Evolutionary conservation across 2,888 invertebrate genomes (phyloP).

Genomic region (Schrankia costaestrigalis): DNA sequence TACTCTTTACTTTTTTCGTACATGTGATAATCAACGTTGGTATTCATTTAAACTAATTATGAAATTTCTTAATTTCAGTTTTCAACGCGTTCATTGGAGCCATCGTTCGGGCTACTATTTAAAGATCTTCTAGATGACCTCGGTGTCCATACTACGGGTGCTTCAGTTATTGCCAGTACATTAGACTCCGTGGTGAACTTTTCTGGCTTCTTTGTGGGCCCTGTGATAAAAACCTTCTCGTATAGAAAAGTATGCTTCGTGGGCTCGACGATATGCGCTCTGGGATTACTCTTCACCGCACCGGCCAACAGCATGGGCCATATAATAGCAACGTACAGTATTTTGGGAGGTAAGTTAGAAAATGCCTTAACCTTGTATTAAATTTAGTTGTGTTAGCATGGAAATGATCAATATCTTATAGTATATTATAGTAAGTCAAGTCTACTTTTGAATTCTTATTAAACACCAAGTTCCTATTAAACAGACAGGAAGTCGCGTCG

Average conservation of each 20-base stretch:
- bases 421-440: too few species aligned
- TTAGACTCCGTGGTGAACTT: conserved; percentile 89
- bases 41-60: background rate
- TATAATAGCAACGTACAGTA: conserved; percentile 86
- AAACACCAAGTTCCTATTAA: too few species aligned
- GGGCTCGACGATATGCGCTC: conserved; percentile 83
- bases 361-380: background rate
- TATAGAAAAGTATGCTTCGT: conserved; percentile 86
- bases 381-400: background rate
- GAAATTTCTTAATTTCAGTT: conserved; percentile 80
- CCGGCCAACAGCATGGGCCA: conserved; percentile 86
- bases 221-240: conserved; percentile 87
- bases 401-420: too few species aligned
- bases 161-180: conserved; percentile 87
- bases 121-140: conserved; percentile 85
- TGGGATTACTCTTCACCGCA: conserved; percentile 84
- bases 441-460: too few species aligned
- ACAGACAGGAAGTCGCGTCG: too few species aligned
- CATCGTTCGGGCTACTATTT: conserved; percentile 90
- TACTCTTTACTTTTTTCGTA: too few species aligned
- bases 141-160: conserved; percentile 87
- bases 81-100: conserved; percentile 89
- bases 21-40: too few species aligned
- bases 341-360: conserved; percentile 84
- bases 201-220: conserved; percentile 88